phyloP scores from a whole-genome alignment of 2,113 vertebrate genomes.

The Albula glossodonta region DNA sequence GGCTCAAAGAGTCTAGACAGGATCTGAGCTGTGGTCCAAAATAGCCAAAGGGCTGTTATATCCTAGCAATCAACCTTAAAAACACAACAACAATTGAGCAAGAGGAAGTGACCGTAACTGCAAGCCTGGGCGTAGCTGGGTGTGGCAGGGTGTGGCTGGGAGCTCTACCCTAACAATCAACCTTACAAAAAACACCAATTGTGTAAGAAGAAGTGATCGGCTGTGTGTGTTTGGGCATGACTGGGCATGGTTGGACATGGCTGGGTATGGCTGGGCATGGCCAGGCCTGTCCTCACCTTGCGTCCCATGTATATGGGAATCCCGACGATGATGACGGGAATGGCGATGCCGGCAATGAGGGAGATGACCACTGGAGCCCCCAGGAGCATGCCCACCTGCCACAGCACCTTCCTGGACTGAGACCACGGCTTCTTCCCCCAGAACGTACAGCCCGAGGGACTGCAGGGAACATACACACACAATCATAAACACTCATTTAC shows the following conservation, averaged over 20 bases:
- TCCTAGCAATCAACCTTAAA: too few relatives aligned
- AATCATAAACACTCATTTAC: not conserved
- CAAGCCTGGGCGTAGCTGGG: not conserved
- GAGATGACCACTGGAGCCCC: constrained; percentile 84
- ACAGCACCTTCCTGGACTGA: constrained; percentile 78
- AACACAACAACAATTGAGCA: too few relatives aligned
- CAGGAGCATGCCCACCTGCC: constrained; percentile 87
- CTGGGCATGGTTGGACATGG: not conserved
- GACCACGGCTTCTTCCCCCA: constrained; percentile 90
- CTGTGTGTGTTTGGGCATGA: not conserved
- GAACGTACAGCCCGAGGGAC: constrained; percentile 88
- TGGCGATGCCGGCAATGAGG: constrained; percentile 79
- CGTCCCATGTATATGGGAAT: constrained; percentile 87
- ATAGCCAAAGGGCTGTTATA: not conserved
- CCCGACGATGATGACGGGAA: constrained; percentile 83
- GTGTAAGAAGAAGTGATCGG: too few relatives aligned
- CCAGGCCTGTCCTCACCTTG: constrained; percentile 65
- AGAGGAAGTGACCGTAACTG: not conserved
- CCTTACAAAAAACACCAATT: too few relatives aligned
- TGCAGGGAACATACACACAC: constrained; percentile 39
- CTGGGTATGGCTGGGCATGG: not conserved
- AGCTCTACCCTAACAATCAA: not conserved
- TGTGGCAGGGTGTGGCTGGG: not conserved
- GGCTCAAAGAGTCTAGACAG: too few relatives aligned
- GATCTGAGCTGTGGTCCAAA: not conserved